Percentiles rank a stretch among this genome's conserved stretches.
Conservation (phyloP, 2,113 vertebrate genomes). For the Phycodurus eques region DNA sequence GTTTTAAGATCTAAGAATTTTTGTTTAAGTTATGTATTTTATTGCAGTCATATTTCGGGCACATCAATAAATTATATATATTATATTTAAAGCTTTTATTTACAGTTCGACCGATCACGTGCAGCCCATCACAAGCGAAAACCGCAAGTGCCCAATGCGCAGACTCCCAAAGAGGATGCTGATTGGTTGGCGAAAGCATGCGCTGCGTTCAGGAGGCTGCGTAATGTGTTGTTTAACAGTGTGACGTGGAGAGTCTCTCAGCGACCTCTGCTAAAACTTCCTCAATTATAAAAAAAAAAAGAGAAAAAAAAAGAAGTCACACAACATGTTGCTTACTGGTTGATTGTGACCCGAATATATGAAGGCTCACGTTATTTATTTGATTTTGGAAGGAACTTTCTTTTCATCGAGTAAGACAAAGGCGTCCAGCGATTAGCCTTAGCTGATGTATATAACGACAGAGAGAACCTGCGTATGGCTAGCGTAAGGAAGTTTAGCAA, state of each 20-base stretch:
- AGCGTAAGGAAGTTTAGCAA: constrained; percentile 15
- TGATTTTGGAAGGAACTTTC: constrained; percentile 1
- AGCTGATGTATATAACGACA: constrained; percentile 51
- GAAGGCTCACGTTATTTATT: neutral
- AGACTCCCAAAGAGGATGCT: constrained; percentile 28
- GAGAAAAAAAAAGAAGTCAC: neutral
- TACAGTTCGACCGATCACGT: neutral
- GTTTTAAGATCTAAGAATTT: neutral
- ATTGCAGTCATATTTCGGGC: neutral
- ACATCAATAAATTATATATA: neutral
- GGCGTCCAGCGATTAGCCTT: constrained; percentile 30
- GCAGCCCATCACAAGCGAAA: neutral
- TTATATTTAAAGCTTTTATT: neutral
- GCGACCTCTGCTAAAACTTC: constrained; percentile 38
- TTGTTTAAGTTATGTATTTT: neutral
- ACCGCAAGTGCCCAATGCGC: constrained; percentile 27
- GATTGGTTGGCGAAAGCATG: constrained; percentile 38
- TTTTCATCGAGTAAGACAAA: neutral
- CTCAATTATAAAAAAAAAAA: constrained; percentile 3
- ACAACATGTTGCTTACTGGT: neutral
- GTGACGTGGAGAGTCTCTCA: constrained; percentile 3
- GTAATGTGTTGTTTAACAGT: constrained; percentile 12
- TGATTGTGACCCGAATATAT: too few species aligned
- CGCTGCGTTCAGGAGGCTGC: constrained; percentile 24
- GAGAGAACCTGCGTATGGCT: neutral